These are phyloP conservation scores for Acropora yongei DNA, from an alignment of 64 coral and sea anemone species.

Conservation along the genomic window DNA sequence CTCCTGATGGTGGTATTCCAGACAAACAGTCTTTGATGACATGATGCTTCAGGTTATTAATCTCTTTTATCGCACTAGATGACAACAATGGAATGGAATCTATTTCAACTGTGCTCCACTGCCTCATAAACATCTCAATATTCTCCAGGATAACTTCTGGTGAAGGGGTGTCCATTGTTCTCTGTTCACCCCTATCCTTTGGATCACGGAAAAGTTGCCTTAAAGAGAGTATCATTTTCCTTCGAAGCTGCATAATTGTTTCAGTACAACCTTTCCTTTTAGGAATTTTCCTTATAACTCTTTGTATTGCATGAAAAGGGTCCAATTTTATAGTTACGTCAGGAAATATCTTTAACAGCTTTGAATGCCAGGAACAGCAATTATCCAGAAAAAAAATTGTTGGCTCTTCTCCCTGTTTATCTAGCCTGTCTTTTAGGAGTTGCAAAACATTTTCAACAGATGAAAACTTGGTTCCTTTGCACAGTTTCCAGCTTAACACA, in stretches of 20 bases:
- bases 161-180: slow-evolving; percentile 51
- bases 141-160: slow-evolving; percentile 50
- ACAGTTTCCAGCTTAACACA: slow-evolving; percentile 57
- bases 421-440: no score
- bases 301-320: slow-evolving; percentile 69
- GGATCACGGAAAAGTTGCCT: slow-evolving; percentile 46
- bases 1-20: slow-evolving; percentile 49
- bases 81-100: slow-evolving; percentile 36
- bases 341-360: slow-evolving; percentile 39
- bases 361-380: slow-evolving; percentile 52
- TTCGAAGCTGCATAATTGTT: slow-evolving; percentile 44
- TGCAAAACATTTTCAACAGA: slow-evolving; percentile 48
- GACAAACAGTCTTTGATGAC: slow-evolving; percentile 63
- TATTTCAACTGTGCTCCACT: slow-evolving; percentile 51
- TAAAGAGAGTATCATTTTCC: slow-evolving; percentile 45
- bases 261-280: slow-evolving; percentile 43
- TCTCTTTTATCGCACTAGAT: slow-evolving; percentile 21
- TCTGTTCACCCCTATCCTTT: slow-evolving; percentile 44
- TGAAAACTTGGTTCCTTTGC: slow-evolving; percentile 58
- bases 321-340: slow-evolving; percentile 39
- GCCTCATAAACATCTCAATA: slow-evolving; percentile 59
- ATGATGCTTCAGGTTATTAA: slow-evolving; percentile 64
- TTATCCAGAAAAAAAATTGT: slow-evolving; percentile 48
- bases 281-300: slow-evolving; percentile 55
- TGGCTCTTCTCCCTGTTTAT: background rate